Evolutionary conservation across 2,113 vertebrate species (phyloP).

Genomic region (Rhombomys opimus): DNA sequence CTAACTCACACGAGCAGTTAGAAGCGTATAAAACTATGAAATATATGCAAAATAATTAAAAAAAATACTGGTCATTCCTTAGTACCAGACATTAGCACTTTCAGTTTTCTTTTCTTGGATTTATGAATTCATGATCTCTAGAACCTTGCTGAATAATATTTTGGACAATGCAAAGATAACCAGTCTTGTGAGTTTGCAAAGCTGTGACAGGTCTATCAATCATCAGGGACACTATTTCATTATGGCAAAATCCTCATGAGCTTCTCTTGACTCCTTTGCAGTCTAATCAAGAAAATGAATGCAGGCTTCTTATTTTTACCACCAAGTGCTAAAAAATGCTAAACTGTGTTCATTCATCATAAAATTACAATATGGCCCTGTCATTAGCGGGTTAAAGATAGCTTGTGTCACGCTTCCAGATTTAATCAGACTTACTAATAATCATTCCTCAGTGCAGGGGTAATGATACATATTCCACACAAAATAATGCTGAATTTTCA

Average conservation of each 20-base stretch:
- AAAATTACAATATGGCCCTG: conserved; percentile 81
- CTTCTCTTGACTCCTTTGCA: conserved; percentile 44
- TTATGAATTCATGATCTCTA: neutral
- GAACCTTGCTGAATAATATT: conserved; percentile 6
- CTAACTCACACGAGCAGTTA: neutral
- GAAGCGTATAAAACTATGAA: neutral
- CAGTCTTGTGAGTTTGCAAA: neutral
- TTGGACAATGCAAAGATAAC: conserved; percentile 44
- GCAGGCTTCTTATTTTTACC: conserved; percentile 69
- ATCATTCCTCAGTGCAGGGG: conserved; percentile 65
- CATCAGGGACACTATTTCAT: conserved; percentile 68
- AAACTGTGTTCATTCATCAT: conserved; percentile 79
- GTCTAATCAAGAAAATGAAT: conserved; percentile 81
- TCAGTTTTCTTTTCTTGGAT: neutral
- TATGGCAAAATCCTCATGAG: conserved; percentile 61
- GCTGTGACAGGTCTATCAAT: conserved; percentile 55
- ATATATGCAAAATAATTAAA: neutral
- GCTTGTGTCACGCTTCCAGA: conserved; percentile 75
- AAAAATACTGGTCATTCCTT: neutral
- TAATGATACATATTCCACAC: conserved; percentile 77
- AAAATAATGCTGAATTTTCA: conserved; percentile 80
- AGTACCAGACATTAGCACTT: neutral
- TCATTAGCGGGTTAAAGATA: conserved; percentile 82
- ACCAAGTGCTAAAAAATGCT: conserved; percentile 79
- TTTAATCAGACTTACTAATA: conserved; percentile 82